phyloP scores from a whole-genome alignment of 2,888 invertebrate genomes.

The Folsomia manolachei region DNA sequence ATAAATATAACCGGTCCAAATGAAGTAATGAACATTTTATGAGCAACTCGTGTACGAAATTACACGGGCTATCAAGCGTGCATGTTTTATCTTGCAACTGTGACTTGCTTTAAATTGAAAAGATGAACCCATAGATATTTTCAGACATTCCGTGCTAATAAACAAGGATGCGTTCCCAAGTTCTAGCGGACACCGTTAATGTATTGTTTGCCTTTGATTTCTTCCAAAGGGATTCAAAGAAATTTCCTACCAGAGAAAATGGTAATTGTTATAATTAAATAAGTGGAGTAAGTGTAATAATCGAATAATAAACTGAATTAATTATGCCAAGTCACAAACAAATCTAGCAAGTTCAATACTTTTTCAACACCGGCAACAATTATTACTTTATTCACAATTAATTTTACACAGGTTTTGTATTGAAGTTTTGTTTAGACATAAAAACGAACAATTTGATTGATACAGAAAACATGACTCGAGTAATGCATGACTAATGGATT shows the following conservation, averaged over 20 bases:
- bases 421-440: too few species aligned
- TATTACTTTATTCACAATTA: too few species aligned
- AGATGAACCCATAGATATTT: constrained; percentile 6
- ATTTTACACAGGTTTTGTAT: too few species aligned
- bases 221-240: constrained; percentile 14
- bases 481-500: too few species aligned
- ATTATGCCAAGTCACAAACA: constrained; percentile 4
- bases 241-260: constrained; percentile 8
- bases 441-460: too few species aligned
- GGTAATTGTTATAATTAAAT: constrained; percentile 1
- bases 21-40: not conserved
- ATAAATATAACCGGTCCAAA: not conserved
- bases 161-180: not conserved
- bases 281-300: constrained; percentile 8
- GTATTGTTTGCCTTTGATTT: constrained; percentile 15
- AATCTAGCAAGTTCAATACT: not conserved
- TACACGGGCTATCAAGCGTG: too few species aligned
- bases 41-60: too few species aligned
- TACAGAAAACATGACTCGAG: too few species aligned
- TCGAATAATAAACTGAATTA: constrained; percentile 7
- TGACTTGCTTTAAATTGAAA: not conserved
- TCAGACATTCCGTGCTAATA: constrained; percentile 7
- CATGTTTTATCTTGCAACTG: not conserved
- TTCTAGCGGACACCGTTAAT: not conserved
- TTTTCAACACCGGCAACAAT: too few species aligned